Evolutionary conservation across 2,113 vertebrate species (phyloP), one percentile per base, ranked within the genome.

Genomic region (Neolamprologus fasciatus): DNA sequence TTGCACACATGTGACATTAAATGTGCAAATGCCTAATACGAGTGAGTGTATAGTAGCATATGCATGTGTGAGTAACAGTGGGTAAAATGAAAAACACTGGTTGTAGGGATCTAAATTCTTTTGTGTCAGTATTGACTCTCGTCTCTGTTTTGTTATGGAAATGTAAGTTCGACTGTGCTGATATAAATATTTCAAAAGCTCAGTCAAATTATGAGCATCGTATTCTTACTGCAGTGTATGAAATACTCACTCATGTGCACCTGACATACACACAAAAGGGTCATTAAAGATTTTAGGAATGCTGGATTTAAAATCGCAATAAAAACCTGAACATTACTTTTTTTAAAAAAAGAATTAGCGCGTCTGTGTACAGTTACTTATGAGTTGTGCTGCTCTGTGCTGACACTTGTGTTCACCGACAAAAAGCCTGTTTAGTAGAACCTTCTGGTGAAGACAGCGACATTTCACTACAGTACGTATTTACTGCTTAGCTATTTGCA

Each of bases 151-250:
- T 78, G 73, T 51, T 78, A 51, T 78, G 45, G 73, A 78, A 78
- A 51, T 78, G 11, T 78, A 51, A 51, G 45, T 78, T 33, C 1
- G 17, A 51, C 17, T 51, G 17, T 78, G 8, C 45, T 51, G 82
- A 63, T 19, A 84, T 91, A 16, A 73, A 88, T 82, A 47, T 89
- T 82, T 87, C 55, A 86, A 68, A 71, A 33, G 57, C 86, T 88
- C 26, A 78, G 76, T 80, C 23, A 63, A 80, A 84, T 92, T 61
- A 76, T 81, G 54, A 86, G 33, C 13, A 28, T 71, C 31, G 4
- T 50, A 71, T 87, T 84, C 63, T 78, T 23, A 45, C 26, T 45
- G 26, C 19, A 31, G 8, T n/a, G 13, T 47, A 26, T 50, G 31
- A 85, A 80, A 58, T 50, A 2, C 26, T 37, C 12, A 82, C 61